These are phyloP conservation scores for Hyperopisus bebe DNA, from an alignment of 2,113 vertebrate species.

Conservation along the genomic window DNA sequence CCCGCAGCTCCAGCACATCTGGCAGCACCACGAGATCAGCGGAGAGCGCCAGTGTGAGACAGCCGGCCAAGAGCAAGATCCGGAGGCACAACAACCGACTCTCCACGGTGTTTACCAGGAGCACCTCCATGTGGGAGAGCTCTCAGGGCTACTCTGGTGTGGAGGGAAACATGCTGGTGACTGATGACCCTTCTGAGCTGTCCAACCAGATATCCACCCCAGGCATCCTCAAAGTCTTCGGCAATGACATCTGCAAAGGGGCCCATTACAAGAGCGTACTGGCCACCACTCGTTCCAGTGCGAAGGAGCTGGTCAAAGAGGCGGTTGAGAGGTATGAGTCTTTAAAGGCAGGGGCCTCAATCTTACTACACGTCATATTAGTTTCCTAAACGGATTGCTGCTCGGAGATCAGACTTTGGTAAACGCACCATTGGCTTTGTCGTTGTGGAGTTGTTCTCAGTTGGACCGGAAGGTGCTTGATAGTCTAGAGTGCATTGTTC, in stretches of 20 bases:
- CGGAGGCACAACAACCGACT: constrained; percentile 59
- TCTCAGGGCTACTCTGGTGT: constrained; percentile 32
- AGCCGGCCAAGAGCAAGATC: constrained; percentile 57
- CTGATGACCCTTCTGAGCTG: constrained; percentile 63
- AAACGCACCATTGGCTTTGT: not conserved
- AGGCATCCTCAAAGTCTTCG: constrained; percentile 71
- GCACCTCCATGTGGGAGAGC: constrained; percentile 22
- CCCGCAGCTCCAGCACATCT: constrained; percentile 53
- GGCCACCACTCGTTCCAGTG: constrained; percentile 65
- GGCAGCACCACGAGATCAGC: constrained; percentile 41
- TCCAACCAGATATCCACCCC: constrained; percentile 69
- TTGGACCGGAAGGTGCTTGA: not conserved
- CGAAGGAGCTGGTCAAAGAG: constrained; percentile 69
- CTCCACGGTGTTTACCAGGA: constrained; percentile 58
- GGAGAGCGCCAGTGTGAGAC: constrained; percentile 45
- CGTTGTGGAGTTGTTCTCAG: not conserved
- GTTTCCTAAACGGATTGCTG: not conserved
- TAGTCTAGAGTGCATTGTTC: not conserved
- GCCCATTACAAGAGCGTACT: constrained; percentile 70
- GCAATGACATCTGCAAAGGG: constrained; percentile 63
- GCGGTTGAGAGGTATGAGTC: constrained; percentile 63
- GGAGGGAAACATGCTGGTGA: constrained; percentile 32
- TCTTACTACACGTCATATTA: not conserved
- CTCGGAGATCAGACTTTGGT: not conserved
- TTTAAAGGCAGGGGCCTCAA: constrained; percentile 1